phyloP scores from a whole-genome alignment of 2,797 vertebrate species.

The Anguilla marmorata region DNA sequence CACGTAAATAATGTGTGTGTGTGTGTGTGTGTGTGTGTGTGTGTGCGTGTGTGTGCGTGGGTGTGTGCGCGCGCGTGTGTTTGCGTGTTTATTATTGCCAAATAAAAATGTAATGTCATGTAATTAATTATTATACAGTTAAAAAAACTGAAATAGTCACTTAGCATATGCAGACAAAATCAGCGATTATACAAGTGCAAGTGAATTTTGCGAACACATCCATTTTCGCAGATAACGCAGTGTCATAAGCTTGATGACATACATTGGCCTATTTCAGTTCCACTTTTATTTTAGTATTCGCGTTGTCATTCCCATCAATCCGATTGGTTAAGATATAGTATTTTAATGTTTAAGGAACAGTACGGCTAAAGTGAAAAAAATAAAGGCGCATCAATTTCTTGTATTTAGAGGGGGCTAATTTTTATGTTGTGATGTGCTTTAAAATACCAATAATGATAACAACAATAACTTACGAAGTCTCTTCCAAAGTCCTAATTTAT shows the following conservation, averaged over 20 bases:
- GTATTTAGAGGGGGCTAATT: not conserved
- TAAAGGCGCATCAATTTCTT: not conserved
- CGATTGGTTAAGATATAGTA: not conserved
- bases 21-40: constrained; percentile 41
- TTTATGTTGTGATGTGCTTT: not conserved
- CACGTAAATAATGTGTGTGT: constrained; percentile 68
- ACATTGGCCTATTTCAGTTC: not conserved
- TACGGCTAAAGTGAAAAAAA: not conserved
- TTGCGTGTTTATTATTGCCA: too few relatives aligned
- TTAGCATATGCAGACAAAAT: not conserved
- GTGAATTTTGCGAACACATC: not conserved
- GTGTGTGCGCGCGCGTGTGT: too few relatives aligned
- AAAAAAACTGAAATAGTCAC: not conserved
- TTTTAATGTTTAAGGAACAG: not conserved
- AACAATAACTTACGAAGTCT: not conserved
- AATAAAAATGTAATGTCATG: too few relatives aligned
- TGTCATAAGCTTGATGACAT: not conserved
- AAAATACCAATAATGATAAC: not conserved
- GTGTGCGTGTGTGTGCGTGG: too few relatives aligned
- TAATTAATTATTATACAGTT: not conserved
- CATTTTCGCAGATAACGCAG: too few relatives aligned
- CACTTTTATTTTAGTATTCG: not conserved
- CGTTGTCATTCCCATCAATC: not conserved
- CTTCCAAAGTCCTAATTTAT: too few relatives aligned
- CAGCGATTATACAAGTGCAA: not conserved